These are phyloP conservation scores for Pollenia griseotomentosa DNA, from an alignment of 2,888 invertebrate species.

Conservation along the genomic window DNA sequence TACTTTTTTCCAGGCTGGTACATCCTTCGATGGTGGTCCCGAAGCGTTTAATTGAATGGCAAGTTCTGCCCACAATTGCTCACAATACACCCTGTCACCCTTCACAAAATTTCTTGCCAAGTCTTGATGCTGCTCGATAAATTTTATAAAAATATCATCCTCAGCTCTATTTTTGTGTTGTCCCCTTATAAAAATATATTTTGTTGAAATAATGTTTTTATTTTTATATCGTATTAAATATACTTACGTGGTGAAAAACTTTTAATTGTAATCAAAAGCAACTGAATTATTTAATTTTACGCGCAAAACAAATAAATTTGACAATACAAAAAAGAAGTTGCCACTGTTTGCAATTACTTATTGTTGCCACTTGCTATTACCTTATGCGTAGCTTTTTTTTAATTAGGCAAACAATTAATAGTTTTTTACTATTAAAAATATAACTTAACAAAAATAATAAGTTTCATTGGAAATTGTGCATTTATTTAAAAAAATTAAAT, in stretches of 20 bases:
- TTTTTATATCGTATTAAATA: too few species aligned
- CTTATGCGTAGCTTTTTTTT: not conserved
- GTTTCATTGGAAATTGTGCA: too few species aligned
- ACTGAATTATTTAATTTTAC: too few species aligned
- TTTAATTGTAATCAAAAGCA: too few species aligned
- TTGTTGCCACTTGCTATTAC: conserved; percentile 4
- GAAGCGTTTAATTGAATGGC: conserved; percentile 18
- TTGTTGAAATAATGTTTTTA: too few species aligned
- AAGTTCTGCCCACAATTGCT: conserved; percentile 27
- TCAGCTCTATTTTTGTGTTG: conserved; percentile 19
- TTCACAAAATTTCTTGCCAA: conserved; percentile 20
- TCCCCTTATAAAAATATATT: too few species aligned
- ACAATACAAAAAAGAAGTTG: not conserved
- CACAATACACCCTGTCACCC: too few species aligned
- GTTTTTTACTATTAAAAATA: too few species aligned
- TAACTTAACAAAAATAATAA: too few species aligned
- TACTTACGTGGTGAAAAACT: too few species aligned
- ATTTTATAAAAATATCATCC: conserved; percentile 19
- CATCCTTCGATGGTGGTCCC: conserved; percentile 35
- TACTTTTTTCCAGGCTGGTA: conserved; percentile 38
- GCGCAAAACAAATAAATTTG: too few species aligned
- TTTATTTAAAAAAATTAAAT: too few species aligned
- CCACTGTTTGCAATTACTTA: not conserved
- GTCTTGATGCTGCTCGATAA: conserved; percentile 11
- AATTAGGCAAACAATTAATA: not conserved